phyloP scores from a whole-genome alignment of 2,797 vertebrate genomes.

The Erpetoichthys calabaricus region DNA sequence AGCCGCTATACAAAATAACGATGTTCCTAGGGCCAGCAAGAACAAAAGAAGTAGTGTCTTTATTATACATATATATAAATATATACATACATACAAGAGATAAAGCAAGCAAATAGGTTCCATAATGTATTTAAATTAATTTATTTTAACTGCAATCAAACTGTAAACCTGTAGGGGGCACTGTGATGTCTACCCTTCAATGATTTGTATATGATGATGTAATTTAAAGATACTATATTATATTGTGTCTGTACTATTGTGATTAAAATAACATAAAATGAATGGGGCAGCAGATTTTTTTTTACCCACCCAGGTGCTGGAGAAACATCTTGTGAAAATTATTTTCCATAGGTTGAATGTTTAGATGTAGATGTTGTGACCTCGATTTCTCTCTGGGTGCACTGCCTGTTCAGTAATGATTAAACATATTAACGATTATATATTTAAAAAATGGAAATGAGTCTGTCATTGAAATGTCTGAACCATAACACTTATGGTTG shows the following conservation, averaged over 20 bases:
- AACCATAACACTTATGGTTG: no score
- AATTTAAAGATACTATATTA: constrained; percentile 65
- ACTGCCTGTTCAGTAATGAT: constrained; percentile 67
- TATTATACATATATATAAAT: constrained; percentile 35
- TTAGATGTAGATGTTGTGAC: constrained; percentile 59
- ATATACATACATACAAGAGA: constrained; percentile 44
- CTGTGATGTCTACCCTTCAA: constrained; percentile 45
- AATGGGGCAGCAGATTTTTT: constrained; percentile 44
- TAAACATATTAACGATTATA: constrained; percentile 21
- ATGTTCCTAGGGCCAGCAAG: constrained; percentile 15
- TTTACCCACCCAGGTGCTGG: constrained; percentile 49
- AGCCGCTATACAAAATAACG: no score
- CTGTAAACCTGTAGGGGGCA: constrained; percentile 52
- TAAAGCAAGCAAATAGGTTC: constrained; percentile 29
- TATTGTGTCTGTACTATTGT: constrained; percentile 68
- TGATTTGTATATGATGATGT: constrained; percentile 70
- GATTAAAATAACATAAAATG: constrained; percentile 51
- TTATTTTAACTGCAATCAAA: constrained; percentile 45
- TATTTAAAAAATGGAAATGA: no score
- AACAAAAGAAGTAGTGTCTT: constrained; percentile 59
- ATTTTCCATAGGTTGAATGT: constrained; percentile 48
- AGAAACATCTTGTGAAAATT: constrained; percentile 43
- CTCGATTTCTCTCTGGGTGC: constrained; percentile 62
- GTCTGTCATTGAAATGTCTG: no score
- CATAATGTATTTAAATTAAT: constrained; percentile 45